A percentile compares a stretch with the other conserved stretches of the same genome.
These are phyloP conservation scores for Sitobion miscanthi DNA, from an alignment of 1,140 invertebrate species.

Conservation along the genomic window DNA sequence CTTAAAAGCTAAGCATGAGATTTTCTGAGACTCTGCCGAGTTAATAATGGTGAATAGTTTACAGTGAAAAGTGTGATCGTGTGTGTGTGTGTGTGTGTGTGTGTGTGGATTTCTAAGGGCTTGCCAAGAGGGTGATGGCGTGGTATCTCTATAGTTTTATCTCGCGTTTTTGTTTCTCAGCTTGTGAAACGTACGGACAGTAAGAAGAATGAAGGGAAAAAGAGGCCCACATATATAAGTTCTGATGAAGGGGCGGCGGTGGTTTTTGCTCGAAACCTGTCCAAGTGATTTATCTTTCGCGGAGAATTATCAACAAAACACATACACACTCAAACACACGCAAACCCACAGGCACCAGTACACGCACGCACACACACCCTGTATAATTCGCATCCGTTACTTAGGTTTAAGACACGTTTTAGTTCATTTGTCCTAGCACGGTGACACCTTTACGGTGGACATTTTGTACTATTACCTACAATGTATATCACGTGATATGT, in stretches of 20 bases:
- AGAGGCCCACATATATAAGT: constrained; percentile 24
- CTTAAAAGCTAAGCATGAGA: constrained; percentile 34
- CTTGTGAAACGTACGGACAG: constrained; percentile 17
- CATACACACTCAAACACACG: not conserved
- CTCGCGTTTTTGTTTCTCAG: constrained; percentile 46
- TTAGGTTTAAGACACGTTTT: not conserved
- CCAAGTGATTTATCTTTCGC: constrained; percentile 53
- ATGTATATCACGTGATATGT: not conserved
- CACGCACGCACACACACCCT: not conserved
- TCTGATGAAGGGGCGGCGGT: not conserved
- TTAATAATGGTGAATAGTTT: constrained; percentile 41
- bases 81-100: not conserved
- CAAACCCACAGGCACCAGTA: not conserved
- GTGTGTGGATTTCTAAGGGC: constrained; percentile 24
- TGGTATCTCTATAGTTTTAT: constrained; percentile 45
- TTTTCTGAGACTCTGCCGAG: constrained; percentile 10
- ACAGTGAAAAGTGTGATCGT: not conserved
- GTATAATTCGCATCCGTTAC: constrained; percentile 31
- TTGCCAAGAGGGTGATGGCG: constrained; percentile 10
- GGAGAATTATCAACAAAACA: constrained; percentile 53
- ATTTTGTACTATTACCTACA: not conserved
- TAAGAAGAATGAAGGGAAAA: constrained; percentile 39
- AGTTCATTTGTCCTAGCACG: constrained; percentile 29
- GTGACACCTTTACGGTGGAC: constrained; percentile 19
- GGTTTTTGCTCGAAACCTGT: constrained; percentile 48